A percentile compares a stretch with the other conserved stretches of the same genome.
Evolutionary conservation across 2,888 invertebrate species (phyloP).

Genomic region (Xanthorhoe designata): DNA sequence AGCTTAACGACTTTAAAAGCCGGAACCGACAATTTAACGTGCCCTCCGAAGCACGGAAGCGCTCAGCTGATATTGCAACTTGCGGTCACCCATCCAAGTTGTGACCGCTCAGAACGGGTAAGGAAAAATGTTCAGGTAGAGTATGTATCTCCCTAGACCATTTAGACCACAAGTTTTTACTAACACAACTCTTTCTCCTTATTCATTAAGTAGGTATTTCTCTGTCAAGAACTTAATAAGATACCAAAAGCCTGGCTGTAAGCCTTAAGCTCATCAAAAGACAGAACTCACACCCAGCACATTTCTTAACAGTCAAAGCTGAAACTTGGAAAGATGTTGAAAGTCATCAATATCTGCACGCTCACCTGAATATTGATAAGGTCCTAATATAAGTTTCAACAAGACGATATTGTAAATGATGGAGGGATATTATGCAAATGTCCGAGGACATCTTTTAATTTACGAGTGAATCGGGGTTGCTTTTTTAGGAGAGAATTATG

Average conservation of each 20-base stretch:
- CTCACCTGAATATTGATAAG: slow-evolving; percentile 52
- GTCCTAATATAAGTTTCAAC: slow-evolving; percentile 59
- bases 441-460: slow-evolving; percentile 35
- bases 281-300: not conserved
- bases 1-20: too few species aligned
- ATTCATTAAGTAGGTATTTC: not conserved
- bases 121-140: too few species aligned
- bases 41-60: too few species aligned
- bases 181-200: too few species aligned
- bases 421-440: slow-evolving; percentile 57
- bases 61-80: too few species aligned
- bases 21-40: too few species aligned
- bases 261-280: not conserved
- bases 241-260: too few species aligned
- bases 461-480: slow-evolving; percentile 14
- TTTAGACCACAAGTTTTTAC: too few species aligned
- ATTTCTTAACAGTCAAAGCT: not conserved
- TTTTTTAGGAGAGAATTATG: not conserved
- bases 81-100: too few species aligned
- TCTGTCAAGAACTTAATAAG: too few species aligned
- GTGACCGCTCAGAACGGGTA: too few species aligned
- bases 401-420: slow-evolving; percentile 63
- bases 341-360: slow-evolving; percentile 36
- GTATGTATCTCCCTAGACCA: too few species aligned
- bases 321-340: slow-evolving; percentile 25